These are phyloP conservation scores for Struthio camelus DNA, from an alignment of 2,113 vertebrate genomes.

Conservation along the genomic window DNA sequence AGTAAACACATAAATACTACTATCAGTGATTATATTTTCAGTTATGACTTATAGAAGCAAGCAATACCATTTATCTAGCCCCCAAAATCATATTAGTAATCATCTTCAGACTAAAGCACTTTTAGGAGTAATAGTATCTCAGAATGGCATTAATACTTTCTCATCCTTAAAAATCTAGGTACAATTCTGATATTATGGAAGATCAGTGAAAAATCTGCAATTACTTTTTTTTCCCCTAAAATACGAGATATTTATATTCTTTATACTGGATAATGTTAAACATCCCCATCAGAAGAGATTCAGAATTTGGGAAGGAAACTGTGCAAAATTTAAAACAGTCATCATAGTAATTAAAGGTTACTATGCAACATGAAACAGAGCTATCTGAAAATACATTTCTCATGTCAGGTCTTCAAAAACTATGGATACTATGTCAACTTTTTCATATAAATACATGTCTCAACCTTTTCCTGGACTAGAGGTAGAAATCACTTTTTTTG, in stretches of 20 bases:
- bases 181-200: background rate
- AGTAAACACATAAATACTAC: background rate
- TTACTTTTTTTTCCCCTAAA: background rate
- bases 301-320: background rate
- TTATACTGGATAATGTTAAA: background rate
- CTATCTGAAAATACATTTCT: background rate
- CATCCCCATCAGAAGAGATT: background rate
- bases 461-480: background rate
- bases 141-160: background rate
- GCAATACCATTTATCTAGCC: background rate
- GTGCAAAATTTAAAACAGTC: background rate
- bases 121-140: background rate
- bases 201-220: background rate
- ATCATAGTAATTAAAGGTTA: background rate
- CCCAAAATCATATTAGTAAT: background rate
- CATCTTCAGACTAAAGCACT: background rate
- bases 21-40: background rate
- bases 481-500: background rate
- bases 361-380: background rate
- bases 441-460: background rate
- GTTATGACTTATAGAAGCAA: background rate
- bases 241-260: background rate
- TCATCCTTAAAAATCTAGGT: background rate
- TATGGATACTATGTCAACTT: too few relatives aligned
- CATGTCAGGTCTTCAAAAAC: background rate